Evolutionary conservation across 64 coral and sea anemone genomes (phyloP).

Genomic region (Orbicella faveolata): DNA sequence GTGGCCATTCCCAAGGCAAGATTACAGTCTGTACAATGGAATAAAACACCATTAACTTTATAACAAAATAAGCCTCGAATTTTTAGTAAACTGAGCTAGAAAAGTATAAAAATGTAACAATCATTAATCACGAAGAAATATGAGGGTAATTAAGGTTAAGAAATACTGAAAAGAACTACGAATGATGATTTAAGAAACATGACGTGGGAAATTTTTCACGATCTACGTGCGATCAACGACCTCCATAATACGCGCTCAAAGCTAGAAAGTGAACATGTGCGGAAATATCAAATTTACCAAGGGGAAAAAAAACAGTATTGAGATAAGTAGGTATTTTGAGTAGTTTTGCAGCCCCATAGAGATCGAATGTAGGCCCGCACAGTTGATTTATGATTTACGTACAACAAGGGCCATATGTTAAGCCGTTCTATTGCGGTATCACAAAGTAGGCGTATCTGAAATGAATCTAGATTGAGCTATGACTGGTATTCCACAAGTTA

Average conservation of each 20-base stretch:
- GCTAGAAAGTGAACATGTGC: background rate
- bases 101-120: too few species aligned
- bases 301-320: background rate
- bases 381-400: background rate
- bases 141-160: too few species aligned
- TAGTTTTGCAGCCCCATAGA: background rate
- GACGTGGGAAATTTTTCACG: too few species aligned
- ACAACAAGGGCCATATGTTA: background rate
- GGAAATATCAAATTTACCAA: background rate
- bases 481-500: background rate
- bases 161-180: too few species aligned
- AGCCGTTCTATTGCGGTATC: background rate
- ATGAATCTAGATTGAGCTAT: background rate
- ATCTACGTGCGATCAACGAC: too few species aligned
- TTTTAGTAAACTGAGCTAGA: too few species aligned
- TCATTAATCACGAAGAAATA: too few species aligned
- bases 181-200: too few species aligned
- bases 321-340: background rate
- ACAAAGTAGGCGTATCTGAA: background rate
- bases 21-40: constrained; percentile 56
- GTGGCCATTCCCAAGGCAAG: constrained; percentile 76
- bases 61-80: background rate
- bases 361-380: background rate
- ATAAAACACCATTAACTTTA: background rate
- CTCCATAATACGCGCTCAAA: background rate